Percentiles rank a stretch among this genome's conserved stretches.
Conservation (phyloP, 2,888 invertebrate genomes). For the Trachelus tabidus region DNA sequence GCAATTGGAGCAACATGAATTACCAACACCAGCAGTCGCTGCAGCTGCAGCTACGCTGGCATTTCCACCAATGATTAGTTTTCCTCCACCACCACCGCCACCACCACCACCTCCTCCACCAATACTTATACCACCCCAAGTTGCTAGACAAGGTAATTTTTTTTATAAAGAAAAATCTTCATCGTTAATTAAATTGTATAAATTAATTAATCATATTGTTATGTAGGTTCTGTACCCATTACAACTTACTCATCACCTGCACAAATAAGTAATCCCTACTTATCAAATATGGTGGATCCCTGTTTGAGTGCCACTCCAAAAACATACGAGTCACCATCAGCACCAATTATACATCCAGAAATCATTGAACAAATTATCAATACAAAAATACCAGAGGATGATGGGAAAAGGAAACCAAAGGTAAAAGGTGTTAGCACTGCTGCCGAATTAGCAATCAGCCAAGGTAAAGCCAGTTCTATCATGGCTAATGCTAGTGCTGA, state of each 20-base stretch:
- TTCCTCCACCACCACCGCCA: conserved; percentile 74
- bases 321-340: conserved; percentile 59
- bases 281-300: conserved; percentile 56
- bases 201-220: conserved; percentile 9
- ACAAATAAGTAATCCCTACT: conserved; percentile 59
- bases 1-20: conserved; percentile 73
- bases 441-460: conserved; percentile 74
- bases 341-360: conserved; percentile 59
- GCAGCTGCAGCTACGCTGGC: conserved; percentile 63
- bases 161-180: not conserved
- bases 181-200: not conserved
- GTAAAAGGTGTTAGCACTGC: conserved; percentile 74
- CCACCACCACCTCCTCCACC: conserved; percentile 72
- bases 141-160: conserved; percentile 65
- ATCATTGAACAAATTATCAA: conserved; percentile 63
- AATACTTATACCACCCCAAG: conserved; percentile 79
- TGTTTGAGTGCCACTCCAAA: conserved; percentile 65
- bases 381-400: conserved; percentile 61
- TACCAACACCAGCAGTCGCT: conserved; percentile 62
- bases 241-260: conserved; percentile 63
- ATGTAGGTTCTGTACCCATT: conserved; percentile 38
- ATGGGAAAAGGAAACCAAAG: conserved; percentile 71
- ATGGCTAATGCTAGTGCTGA: conserved; percentile 64
- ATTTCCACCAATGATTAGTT: conserved; percentile 69
- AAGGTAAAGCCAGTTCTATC: conserved; percentile 67